Evolutionary conservation across 2,113 vertebrate genomes (phyloP).

Genomic region (Paratilapia polleni): DNA sequence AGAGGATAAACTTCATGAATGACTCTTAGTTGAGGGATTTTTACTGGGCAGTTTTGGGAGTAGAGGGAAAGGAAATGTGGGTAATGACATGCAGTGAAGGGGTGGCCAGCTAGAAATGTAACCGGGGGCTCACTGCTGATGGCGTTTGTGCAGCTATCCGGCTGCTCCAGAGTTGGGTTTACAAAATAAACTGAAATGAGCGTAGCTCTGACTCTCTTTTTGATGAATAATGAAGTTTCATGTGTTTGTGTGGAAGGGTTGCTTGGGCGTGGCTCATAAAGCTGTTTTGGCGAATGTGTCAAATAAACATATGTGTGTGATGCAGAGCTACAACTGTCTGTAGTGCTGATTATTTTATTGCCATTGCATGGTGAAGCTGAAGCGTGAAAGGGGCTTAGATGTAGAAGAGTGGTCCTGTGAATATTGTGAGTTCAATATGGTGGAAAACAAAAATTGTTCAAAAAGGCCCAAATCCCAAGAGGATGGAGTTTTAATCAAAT

Average conservation of each 20-base stretch:
- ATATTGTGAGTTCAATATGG: neutral
- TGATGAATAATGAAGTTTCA: neutral
- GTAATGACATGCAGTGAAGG: neutral
- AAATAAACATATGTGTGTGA: slow-evolving; percentile 51
- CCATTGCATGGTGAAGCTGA: neutral
- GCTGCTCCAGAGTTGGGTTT: neutral
- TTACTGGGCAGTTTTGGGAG: neutral
- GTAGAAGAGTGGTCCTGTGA: neutral
- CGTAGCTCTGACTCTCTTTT: neutral
- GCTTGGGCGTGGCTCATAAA: neutral
- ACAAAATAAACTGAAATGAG: slow-evolving; percentile 29
- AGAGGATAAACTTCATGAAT: neutral
- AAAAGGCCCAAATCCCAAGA: neutral
- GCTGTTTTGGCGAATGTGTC: slow-evolving; percentile 32
- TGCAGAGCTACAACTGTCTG: neutral
- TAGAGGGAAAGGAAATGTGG: too few relatives aligned
- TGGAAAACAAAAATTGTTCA: neutral
- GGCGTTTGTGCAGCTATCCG: too few relatives aligned
- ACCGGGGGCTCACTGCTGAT: too few relatives aligned
- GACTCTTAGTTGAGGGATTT: neutral
- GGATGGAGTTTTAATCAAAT: neutral
- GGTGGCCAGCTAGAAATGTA: neutral
- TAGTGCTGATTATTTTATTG: neutral
- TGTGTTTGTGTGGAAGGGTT: neutral
- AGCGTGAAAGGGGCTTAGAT: neutral